Conservation (phyloP, 2,113 vertebrate species). For the Callipepla californica region DNA sequence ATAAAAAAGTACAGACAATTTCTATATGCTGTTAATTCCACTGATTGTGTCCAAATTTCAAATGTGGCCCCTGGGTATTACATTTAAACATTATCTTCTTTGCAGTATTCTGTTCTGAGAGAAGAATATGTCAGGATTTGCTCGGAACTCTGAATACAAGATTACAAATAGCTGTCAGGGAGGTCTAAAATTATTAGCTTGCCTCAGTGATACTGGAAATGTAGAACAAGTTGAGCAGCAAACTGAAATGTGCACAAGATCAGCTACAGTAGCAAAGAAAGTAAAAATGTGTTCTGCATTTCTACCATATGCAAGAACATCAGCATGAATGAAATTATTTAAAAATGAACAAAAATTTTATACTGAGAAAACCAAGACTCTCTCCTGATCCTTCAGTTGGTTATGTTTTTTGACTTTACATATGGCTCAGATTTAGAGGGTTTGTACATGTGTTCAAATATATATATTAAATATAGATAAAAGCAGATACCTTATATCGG, state of each 20-base stretch:
- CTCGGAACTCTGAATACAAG: background rate
- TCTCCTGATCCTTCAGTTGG: background rate
- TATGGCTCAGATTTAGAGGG: background rate
- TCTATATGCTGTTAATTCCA: background rate
- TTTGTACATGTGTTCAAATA: background rate
- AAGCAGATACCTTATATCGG: background rate
- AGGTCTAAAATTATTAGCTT: slow-evolving; percentile 15
- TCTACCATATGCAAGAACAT: background rate
- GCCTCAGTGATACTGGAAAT: background rate
- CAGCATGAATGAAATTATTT: background rate
- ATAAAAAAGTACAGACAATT: background rate
- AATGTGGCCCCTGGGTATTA: background rate
- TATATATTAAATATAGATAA: background rate
- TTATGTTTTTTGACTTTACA: background rate
- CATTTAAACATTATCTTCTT: slow-evolving; percentile 17
- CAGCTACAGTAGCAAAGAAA: background rate
- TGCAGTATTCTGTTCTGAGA: background rate
- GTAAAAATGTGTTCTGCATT: background rate
- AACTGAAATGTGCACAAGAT: background rate
- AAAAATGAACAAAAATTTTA: background rate
- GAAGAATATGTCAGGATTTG: slow-evolving; percentile 1
- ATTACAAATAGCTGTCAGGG: background rate
- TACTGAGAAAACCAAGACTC: background rate
- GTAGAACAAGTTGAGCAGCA: background rate
- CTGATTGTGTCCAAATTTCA: slow-evolving; percentile 2